These are phyloP conservation scores for Paramormyrops kingsleyae DNA, from an alignment of 2,113 vertebrate genomes.

Conservation along the genomic window DNA sequence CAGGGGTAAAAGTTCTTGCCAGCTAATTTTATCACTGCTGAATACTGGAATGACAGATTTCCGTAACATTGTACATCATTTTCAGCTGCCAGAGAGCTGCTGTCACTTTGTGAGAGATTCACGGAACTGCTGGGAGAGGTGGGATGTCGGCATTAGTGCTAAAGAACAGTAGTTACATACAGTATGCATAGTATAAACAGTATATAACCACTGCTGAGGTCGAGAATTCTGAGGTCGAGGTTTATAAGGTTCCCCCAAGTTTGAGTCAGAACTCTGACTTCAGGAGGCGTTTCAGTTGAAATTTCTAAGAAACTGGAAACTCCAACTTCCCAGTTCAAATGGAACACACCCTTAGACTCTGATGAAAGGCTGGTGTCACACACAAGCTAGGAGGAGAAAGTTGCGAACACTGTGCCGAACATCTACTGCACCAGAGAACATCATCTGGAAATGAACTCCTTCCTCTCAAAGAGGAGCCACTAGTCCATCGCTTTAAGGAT, in stretches of 20 bases:
- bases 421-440: neutral
- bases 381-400: neutral
- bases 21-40: neutral
- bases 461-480: neutral
- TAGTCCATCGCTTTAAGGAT: neutral
- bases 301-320: neutral
- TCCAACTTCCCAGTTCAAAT: neutral
- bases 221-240: neutral
- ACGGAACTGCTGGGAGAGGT: neutral
- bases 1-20: neutral
- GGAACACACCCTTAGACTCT: neutral
- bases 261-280: neutral
- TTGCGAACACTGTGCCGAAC: neutral
- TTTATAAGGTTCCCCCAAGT: neutral
- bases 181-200: neutral
- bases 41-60: neutral
- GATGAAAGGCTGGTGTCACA: neutral
- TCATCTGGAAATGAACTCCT: neutral
- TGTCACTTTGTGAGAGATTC: neutral
- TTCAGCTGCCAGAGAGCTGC: neutral
- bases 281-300: neutral
- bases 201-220: neutral
- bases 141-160: neutral
- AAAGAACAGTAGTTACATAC: neutral
- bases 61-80: neutral